Evolutionary conservation across 2,888 invertebrate genomes (phyloP).

Genomic region (Dynastes tityus): DNA sequence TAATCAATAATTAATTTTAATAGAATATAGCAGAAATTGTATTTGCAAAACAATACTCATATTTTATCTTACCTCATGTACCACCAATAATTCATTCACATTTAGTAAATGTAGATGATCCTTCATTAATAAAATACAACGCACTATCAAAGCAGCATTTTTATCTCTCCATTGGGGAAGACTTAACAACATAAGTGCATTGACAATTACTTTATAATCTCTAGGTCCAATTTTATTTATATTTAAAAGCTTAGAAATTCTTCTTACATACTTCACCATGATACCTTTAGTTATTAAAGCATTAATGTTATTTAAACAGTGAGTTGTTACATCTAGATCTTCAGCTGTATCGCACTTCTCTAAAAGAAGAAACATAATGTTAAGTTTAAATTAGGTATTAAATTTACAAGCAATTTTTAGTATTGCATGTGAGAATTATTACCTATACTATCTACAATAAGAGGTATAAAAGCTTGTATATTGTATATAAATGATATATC

Average conservation of each 20-base stretch:
- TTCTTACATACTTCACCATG: constrained; percentile 66
- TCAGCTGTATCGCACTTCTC: constrained; percentile 65
- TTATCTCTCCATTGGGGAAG: constrained; percentile 70
- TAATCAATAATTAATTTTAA: too few relatives aligned
- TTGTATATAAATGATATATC: constrained; percentile 68
- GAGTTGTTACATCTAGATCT: constrained; percentile 70
- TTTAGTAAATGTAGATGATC: constrained; percentile 67
- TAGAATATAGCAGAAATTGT: not conserved
- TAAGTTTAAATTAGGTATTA: not conserved
- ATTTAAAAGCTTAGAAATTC: constrained; percentile 65
- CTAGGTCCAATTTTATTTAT: constrained; percentile 60
- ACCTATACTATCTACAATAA: constrained; percentile 67
- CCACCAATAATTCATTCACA: constrained; percentile 66
- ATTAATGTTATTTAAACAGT: constrained; percentile 70
- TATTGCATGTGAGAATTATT: constrained; percentile 48
- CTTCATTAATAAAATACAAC: constrained; percentile 67
- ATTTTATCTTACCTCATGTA: constrained; percentile 66
- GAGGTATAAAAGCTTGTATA: constrained; percentile 67
- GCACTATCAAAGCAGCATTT: constrained; percentile 65
- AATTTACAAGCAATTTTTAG: not conserved
- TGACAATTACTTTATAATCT: constrained; percentile 62
- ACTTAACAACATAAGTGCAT: constrained; percentile 69
- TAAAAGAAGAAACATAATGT: constrained; percentile 52
- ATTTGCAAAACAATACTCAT: not conserved
- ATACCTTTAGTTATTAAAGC: constrained; percentile 67